Conservation (phyloP, 2,888 invertebrate genomes). For the Epistrophella euchroma region DNA sequence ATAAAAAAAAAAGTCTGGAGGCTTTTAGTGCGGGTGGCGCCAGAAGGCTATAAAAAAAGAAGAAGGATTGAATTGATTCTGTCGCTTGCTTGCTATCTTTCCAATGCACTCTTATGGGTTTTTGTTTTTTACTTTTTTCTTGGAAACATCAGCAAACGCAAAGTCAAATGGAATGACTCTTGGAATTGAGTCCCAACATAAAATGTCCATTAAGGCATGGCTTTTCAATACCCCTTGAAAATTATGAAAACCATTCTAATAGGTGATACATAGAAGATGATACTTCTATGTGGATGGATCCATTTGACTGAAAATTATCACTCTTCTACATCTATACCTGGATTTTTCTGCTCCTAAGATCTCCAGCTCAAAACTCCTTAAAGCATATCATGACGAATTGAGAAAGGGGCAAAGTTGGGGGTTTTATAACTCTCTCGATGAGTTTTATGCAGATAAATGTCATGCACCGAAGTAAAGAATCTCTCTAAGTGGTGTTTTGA, state of each 20-base stretch:
- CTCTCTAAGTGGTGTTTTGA: slow-evolving; percentile 19
- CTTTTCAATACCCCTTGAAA: slow-evolving; percentile 33
- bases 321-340: neutral
- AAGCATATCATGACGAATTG: slow-evolving; percentile 2
- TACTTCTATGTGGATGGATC: slow-evolving; percentile 53
- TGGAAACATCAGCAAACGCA: slow-evolving; percentile 3
- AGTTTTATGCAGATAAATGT: slow-evolving; percentile 72
- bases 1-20: slow-evolving; percentile 14
- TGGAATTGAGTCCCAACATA: slow-evolving; percentile 60
- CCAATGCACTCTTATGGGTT: slow-evolving; percentile 14
- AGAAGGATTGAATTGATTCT: slow-evolving; percentile 51
- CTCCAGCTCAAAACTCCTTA: neutral
- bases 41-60: slow-evolving; percentile 41
- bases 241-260: slow-evolving; percentile 51
- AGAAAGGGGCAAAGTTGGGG: slow-evolving; percentile 2
- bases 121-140: neutral
- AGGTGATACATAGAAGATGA: slow-evolving; percentile 50
- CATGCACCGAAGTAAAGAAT: slow-evolving; percentile 37
- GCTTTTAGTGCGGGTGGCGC: slow-evolving; percentile 42
- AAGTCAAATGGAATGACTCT: slow-evolving; percentile 49
- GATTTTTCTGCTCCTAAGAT: neutral
- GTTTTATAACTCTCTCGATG: slow-evolving; percentile 52
- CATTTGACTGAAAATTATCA: slow-evolving; percentile 46
- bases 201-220: slow-evolving; percentile 66
- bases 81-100: slow-evolving; percentile 17